Evolutionary conservation across 1,140 invertebrate species (phyloP).

Genomic region (Pantala flavescens): DNA sequence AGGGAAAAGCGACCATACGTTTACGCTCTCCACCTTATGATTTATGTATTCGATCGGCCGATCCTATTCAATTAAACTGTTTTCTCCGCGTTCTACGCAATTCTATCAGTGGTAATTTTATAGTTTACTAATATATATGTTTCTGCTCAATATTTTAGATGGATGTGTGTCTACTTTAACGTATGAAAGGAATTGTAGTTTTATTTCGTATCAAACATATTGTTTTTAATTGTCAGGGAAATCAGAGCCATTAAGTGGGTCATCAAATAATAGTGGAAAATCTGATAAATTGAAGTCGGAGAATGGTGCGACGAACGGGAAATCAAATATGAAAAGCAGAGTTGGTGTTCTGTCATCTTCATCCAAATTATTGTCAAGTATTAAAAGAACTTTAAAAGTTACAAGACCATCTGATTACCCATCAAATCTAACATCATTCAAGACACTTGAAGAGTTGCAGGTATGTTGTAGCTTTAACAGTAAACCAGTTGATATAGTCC

Average conservation of each 20-base stretch:
- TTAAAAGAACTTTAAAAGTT: constrained; percentile 48
- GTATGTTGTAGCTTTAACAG: constrained; percentile 14
- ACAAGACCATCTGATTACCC: constrained; percentile 52
- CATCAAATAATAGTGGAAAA: too few relatives aligned
- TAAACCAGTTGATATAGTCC: too few relatives aligned
- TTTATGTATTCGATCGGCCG: constrained; percentile 49
- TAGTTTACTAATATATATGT: constrained; percentile 14
- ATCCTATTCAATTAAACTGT: constrained; percentile 52
- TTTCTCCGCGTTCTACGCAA: constrained; percentile 52
- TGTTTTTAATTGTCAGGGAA: too few relatives aligned
- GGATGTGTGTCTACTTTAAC: too few relatives aligned
- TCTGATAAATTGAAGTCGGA: too few relatives aligned
- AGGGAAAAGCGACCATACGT: constrained; percentile 63
- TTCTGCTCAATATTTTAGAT: too few relatives aligned
- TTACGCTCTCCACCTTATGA: constrained; percentile 57
- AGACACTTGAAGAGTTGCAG: constrained; percentile 43
- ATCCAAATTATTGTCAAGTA: constrained; percentile 37
- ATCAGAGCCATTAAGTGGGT: too few relatives aligned
- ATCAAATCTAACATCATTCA: constrained; percentile 49
- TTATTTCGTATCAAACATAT: too few relatives aligned
- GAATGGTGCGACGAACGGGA: too few relatives aligned
- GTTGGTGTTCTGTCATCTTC: constrained; percentile 35
- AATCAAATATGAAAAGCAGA: too few relatives aligned
- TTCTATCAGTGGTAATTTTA: constrained; percentile 47
- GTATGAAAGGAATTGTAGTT: too few relatives aligned